Evolutionary conservation across 2,888 invertebrate species (phyloP), one percentile per base, ranked within the genome.

Genomic region (Tetragonula carbonaria): DNA sequence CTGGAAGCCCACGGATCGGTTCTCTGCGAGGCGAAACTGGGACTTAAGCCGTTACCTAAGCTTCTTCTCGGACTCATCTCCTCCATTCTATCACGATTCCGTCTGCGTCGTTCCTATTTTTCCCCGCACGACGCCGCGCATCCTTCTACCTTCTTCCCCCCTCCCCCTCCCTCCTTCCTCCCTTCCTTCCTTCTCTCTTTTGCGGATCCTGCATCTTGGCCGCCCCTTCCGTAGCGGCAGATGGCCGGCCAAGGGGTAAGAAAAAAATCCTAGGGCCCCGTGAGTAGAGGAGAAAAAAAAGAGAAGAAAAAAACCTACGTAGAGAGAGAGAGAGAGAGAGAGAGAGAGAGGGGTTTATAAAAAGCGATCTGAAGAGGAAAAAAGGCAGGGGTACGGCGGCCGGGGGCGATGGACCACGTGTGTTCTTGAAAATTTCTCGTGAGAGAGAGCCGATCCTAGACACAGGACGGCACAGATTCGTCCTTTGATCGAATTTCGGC

Each of bases 171-270:
- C 74, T 77, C 45, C 45, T 18, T 77, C 80, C 84, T 73, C 78
- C 45, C 45, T 18, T 77, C 80, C 84, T 73, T 77, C 55, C 28
- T 8, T 80, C 85, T 74, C 86, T 65, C 81, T 85, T 84, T 78
- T 78, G 85, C 84, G 81, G 91, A 87, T 91, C 92, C 95, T 95
- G 93, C 94, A 94, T 95, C 95, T 95, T 95, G 87, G 90, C 91
- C 95, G 95, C 94, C 95, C 95, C 94, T 95, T 95, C 95, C 95
- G 95, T 91, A 94, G 94, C 93, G 93, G 95, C 95, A 95, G 95
- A 95, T 95, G 95, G 95, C 95, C 95, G 91, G 93, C 94, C 92
- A 94, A 94, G 94, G 94, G 94, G 94, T 94, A 94, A 94, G 93
- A 92, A 92, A 93, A 93, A 93, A 93, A 93, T 91, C 91, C 90